Conservation (phyloP, 2,888 invertebrate species). For the Andrena camellia region DNA sequence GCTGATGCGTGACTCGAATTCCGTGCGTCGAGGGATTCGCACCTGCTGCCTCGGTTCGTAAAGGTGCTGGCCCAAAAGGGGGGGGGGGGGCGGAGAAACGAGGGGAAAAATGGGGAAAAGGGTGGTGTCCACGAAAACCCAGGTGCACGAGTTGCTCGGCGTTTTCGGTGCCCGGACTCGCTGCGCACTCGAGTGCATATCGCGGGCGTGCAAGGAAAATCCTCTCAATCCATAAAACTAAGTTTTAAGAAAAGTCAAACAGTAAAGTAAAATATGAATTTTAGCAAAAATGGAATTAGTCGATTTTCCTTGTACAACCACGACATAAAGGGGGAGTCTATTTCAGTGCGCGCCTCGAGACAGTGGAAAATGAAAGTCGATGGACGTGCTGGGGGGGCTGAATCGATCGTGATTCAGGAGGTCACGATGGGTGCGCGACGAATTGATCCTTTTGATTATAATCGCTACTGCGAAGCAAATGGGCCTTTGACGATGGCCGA, state of each 20-base stretch:
- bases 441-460: slow-evolving; percentile 14
- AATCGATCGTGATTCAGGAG: slow-evolving; percentile 44
- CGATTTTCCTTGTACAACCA: too few species aligned
- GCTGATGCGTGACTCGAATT: slow-evolving; percentile 62
- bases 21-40: slow-evolving; percentile 44
- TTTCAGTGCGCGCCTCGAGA: slow-evolving; percentile 24
- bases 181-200: too few species aligned
- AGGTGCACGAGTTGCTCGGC: slow-evolving; percentile 33
- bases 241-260: too few species aligned
- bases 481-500: neutral
- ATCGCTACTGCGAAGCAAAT: neutral
- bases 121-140: neutral
- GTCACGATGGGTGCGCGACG: slow-evolving; percentile 16
- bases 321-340: slow-evolving; percentile 20
- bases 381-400: slow-evolving; percentile 12
- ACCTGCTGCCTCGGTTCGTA: slow-evolving; percentile 52
- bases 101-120: neutral
- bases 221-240: too few species aligned
- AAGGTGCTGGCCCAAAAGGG: slow-evolving; percentile 7
- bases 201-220: too few species aligned
- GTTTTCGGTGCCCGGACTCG: too few species aligned
- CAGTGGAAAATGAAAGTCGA: slow-evolving; percentile 48
- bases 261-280: too few species aligned
- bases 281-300: too few species aligned
- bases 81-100: neutral